Base-by-base conservation (phyloP, 1,140 invertebrate species). In the Zaprionus camerounensis region DNA sequence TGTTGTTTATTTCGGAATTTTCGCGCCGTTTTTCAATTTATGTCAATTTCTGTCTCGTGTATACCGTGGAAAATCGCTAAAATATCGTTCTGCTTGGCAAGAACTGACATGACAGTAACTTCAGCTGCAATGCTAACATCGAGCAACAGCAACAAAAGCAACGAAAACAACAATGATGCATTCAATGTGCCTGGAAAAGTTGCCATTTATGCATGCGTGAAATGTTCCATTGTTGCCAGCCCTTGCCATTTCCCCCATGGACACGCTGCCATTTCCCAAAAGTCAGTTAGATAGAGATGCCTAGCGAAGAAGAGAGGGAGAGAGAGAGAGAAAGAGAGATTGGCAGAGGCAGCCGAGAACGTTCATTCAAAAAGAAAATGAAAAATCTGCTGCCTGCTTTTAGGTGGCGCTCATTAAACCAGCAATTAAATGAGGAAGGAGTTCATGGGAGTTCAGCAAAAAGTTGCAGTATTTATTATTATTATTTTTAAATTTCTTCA, bases 261-360 rank as follows among this genome's bases (percentile, higher is more conserved):
- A 80, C 71, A 80, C 78, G 78, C 72, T 73, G 76, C 78, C 66
- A 81, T 81, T 81, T 81, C 81, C 56, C 56, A 17, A 62, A 41
- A 17, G 26, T 28, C 7, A 46, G 24, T 15, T 13, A 46, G 61
- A 31, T 51, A 51, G 22, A 51, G 46, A 51, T 24, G 22, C 20
- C n/a, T 20, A 49, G 20, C 20, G 2, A 12, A 15, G 20, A 6
- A 22, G 17, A 22, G 24, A 63, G 26, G 17, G 26, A 63, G 59
- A 49, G 41, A 49, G 22, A 7, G 22, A 44, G 22, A 46, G 15
- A 28, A 2, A 44, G 58, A 28, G 2, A n/a, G 22, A 15, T 0
- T 31, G 28, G 28, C 11, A 0, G 28, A 31, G 7, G 28, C 28
- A 31, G 9, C 9, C 9, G 26, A 28, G 26, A 28, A 7, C 24